Evolutionary conservation across 30 jellyfish, hydroid and myxozoan species (phyloP), one percentile per base, ranked within the genome.

Genomic region (Aurelia sp.): DNA sequence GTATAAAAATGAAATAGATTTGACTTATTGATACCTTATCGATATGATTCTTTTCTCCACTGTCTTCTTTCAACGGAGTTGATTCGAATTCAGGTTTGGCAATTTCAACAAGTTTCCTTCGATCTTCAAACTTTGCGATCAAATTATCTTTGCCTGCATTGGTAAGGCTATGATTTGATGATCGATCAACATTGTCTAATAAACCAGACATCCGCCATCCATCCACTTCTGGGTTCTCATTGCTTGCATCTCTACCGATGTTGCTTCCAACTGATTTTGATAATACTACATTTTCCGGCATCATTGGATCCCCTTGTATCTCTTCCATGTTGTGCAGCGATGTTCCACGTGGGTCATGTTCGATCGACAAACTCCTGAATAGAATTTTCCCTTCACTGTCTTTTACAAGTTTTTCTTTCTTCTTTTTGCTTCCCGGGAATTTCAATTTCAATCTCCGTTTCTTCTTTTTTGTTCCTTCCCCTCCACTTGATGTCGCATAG

Each of bases 201-300:
- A 86, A 60, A 15, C 96, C 96, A 57, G 96, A 86, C 90, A 86
- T 86, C 61, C 96, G 69, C 96, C 96, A 86, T 11, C 71, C 87
- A 64, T 86, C 96, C 10, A 81, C 89, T 20, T 71, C 92, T 64
- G 92, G 74, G 52, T 47, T 68, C 20, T 84, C 87, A 17, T 47
- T 11, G 35, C 62, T 20, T 40, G 59, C 88, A 21, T 72, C 81
- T 27, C 74, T 73, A 10, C 83, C 67, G 41, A 82, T 40, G 55
- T 72, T 62, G 44, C 78, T 72, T n/a, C 78, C 93, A n/a, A 73
- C 81, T 4, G 93, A 84, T 63, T 62, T 64, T 51, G 93, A 84
- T 62, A 72, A 48, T 57, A 40, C 89, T 3, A 78, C 89, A 9
- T 33, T 35, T 19, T 76, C 87, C 11, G 84, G 70, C 75, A 68